These are phyloP conservation scores for Ardeotis arabs DNA, from an alignment of 2,113 vertebrate species.

Conservation along the genomic window DNA sequence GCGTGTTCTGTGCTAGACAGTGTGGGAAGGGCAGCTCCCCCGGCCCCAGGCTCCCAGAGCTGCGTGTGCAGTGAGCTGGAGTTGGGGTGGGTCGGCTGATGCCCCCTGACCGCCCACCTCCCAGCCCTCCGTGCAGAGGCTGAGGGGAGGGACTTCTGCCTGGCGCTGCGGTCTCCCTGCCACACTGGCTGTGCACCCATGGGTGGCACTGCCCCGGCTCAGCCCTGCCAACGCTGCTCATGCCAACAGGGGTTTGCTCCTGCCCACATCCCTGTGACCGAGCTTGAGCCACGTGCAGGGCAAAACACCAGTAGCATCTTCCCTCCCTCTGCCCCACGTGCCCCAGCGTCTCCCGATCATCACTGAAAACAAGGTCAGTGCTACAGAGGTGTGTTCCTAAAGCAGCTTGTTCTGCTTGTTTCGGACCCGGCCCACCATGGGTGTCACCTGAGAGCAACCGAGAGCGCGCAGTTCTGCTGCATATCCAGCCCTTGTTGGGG, in stretches of 20 bases:
- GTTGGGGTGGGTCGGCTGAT: background rate
- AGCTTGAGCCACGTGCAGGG: fast-evolving
- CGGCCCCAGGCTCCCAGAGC: background rate
- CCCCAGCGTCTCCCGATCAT: background rate
- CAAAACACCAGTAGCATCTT: background rate
- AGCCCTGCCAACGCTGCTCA: fast-evolving
- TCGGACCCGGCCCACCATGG: background rate
- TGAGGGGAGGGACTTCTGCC: background rate
- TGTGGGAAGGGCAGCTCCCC: background rate
- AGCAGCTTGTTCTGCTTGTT: background rate
- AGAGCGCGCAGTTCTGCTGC: fast-evolving
- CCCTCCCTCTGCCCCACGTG: background rate
- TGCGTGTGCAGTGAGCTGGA: fast-evolving
- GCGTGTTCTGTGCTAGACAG: background rate
- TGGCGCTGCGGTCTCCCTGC: fast-evolving
- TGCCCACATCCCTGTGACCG: background rate
- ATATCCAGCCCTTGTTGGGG: fast-evolving
- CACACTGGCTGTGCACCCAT: fast-evolving
- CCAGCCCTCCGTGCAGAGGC: fast-evolving
- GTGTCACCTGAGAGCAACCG: background rate
- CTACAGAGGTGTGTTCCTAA: background rate
- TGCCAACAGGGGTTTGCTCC: background rate
- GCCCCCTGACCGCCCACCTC: background rate
- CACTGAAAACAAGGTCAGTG: background rate
- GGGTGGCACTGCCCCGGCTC: background rate